These are phyloP conservation scores for Drosophila bocqueti DNA, from an alignment of 1,140 invertebrate genomes.

Conservation along the genomic window DNA sequence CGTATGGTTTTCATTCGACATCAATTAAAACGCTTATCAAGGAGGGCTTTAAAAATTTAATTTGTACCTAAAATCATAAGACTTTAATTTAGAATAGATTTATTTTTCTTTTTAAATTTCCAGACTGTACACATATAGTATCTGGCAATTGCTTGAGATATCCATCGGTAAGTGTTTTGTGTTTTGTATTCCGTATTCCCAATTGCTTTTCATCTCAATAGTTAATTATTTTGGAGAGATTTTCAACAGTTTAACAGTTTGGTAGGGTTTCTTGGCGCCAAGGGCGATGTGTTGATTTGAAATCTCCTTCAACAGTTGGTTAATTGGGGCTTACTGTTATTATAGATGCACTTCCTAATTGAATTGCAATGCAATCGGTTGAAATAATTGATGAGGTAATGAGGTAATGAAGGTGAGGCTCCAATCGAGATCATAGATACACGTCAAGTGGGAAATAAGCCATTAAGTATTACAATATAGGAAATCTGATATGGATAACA, in stretches of 20 bases:
- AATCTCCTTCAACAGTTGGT: conserved; percentile 15
- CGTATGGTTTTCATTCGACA: neutral
- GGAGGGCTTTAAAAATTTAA: neutral
- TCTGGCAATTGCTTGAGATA: conserved; percentile 21
- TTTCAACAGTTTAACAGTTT: conserved; percentile 45
- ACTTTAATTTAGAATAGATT: neutral
- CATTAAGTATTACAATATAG: conserved; percentile 31
- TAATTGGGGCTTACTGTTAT: conserved; percentile 13
- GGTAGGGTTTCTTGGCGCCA: conserved; percentile 21
- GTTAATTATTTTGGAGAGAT: conserved; percentile 45
- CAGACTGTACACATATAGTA: neutral
- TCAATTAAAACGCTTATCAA: neutral
- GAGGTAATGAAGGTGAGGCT: conserved; percentile 40
- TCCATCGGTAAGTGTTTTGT: conserved; percentile 12
- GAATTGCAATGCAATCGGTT: conserved; percentile 45
- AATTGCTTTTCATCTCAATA: conserved; percentile 39
- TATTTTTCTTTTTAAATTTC: neutral
- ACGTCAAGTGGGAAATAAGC: conserved; percentile 45
- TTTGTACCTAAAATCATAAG: neutral
- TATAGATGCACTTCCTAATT: conserved; percentile 53
- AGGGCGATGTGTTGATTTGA: conserved; percentile 9
- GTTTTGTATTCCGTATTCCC: neutral
- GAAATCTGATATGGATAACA: conserved; percentile 31
- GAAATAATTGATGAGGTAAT: conserved; percentile 37
- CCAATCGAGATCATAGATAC: conserved; percentile 11